Conservation (phyloP, 1,140 invertebrate genomes). For the Potamilus streckersoni region DNA sequence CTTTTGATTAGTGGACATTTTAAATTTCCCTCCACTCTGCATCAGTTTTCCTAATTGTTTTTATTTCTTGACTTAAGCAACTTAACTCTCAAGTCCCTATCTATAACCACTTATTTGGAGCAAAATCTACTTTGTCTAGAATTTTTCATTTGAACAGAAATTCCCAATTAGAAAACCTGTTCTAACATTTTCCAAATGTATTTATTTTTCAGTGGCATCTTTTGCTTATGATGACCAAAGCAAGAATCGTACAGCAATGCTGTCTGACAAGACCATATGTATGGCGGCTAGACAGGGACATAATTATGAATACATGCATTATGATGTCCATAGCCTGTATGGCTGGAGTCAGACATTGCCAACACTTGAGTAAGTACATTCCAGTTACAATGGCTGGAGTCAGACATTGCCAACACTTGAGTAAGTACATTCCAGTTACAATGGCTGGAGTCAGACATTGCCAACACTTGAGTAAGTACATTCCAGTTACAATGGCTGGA, state of each 20-base stretch:
- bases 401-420: conserved; percentile 52
- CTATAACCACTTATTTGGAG: no score
- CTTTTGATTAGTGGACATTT: no score
- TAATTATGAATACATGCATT: conserved; percentile 45
- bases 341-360: conserved; percentile 61
- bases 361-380: conserved; percentile 50
- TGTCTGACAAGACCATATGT: conserved; percentile 56
- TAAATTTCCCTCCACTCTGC: no score
- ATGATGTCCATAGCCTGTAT: conserved; percentile 66
- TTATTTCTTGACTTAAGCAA: no score
- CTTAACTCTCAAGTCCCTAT: no score
- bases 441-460: conserved; percentile 34
- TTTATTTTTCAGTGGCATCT: conserved; percentile 42
- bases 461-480: conserved; percentile 51
- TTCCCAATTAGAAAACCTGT: neutral
- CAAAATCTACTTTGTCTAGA: neutral
- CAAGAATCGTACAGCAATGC: conserved; percentile 10
- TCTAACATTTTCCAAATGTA: neutral
- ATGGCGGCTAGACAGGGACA: conserved; percentile 52
- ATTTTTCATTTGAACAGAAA: neutral
- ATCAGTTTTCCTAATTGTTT: no score
- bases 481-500: neutral
- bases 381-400: neutral
- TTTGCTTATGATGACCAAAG: conserved; percentile 46
- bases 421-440: conserved; percentile 48